Evolutionary conservation across 1,140 invertebrate species (phyloP), one percentile per base, ranked within the genome.

Genomic region (Drosophila sechellia): DNA sequence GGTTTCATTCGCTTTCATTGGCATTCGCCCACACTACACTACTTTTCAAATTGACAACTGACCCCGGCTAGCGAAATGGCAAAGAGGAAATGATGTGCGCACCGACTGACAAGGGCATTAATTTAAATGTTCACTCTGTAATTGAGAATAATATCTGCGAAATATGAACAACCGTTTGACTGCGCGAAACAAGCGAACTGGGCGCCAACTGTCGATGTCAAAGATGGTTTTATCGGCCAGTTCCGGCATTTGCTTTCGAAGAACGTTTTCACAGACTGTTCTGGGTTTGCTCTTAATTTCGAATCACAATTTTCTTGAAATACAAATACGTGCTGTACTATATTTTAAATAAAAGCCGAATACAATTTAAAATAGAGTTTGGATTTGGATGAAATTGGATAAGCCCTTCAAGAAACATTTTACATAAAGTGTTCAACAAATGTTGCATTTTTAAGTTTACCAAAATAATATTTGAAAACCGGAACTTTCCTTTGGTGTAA

Each of bases 1-100:
- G 90, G 90, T 81, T 91, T 91, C 90, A 87, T 87, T 89, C 66
- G 70, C 65, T 90, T 77, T 87, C 84, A 84, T 89, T 87, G 84
- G 76, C 72, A 89, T 71, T 78, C 66, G 54, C 55, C 54, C 59
- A 70, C 64, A 69, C 75, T 63, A 70, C 64, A 69, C 75, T 53
- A 87, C 83, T 77, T 85, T 84, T 84, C 72, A 77, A 84, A 84
- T 74, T 75, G 72, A 74, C 72, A 80, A 27, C 83, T 77, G 81
- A 55, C 65, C 55, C 43, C 61, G 75, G 72, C 69, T 60, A 59
- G 65, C 49, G 65, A 64, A 75, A 65, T 45, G 58, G 43, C 48
- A 52, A 59, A 45, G 11, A 57, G 48, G 59, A 65, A 65, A 40
- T 53, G 25, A 20, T 70, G 64, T 56, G 65, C 45, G 61, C 68